phyloP scores from a whole-genome alignment of 2,113 vertebrate genomes.

The Paramormyrops kingsleyae region DNA sequence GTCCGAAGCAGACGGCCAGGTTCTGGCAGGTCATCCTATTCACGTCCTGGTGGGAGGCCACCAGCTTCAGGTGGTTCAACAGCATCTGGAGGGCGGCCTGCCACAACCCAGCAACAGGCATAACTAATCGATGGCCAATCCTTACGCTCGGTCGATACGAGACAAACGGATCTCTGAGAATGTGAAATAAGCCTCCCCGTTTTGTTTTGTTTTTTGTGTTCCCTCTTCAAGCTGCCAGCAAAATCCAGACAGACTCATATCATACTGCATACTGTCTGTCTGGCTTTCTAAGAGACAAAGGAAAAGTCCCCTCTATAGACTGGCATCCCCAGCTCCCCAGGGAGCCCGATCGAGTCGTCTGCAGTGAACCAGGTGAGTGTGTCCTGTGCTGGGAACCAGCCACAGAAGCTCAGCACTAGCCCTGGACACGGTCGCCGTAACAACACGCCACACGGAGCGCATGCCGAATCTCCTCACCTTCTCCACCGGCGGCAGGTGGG shows the following conservation, averaged over 20 bases:
- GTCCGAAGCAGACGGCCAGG: conserved; percentile 94
- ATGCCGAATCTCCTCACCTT: conserved; percentile 54
- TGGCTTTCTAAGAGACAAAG: conserved; percentile 8
- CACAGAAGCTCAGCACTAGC: background rate
- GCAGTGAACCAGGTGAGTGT: background rate
- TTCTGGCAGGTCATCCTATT: conserved; percentile 99
- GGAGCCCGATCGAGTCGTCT: background rate
- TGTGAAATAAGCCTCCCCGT: background rate
- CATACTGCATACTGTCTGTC: background rate
- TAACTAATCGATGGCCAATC: background rate
- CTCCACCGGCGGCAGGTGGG: conserved; percentile 82
- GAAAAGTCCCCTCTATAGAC: conserved; percentile 21
- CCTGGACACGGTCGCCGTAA: background rate
- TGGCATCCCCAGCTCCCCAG: background rate
- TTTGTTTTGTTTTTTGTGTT: background rate
- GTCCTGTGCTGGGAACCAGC: background rate
- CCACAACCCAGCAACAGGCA: background rate
- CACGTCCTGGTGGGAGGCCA: conserved; percentile 86
- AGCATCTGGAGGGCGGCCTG: conserved; percentile 85
- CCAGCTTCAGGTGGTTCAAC: conserved; percentile 88
- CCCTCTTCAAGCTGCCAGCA: background rate
- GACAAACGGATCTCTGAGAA: background rate
- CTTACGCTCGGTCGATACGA: background rate
- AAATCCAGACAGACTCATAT: background rate
- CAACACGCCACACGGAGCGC: background rate